Conservation (phyloP, 2,888 invertebrate species). For the Luperina nickerlii region DNA sequence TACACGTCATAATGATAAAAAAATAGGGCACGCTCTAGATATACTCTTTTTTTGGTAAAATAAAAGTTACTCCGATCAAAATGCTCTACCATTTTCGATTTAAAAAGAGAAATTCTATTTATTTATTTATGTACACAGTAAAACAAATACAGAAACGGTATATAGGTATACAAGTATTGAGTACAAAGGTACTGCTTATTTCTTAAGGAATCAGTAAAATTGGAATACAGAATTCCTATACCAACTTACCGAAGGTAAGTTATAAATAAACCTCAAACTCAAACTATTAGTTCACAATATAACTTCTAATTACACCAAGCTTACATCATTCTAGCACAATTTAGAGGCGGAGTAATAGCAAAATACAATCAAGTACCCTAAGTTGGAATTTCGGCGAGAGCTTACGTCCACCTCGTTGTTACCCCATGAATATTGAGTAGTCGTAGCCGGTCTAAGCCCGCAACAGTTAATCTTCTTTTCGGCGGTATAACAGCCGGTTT, state of each 20-base stretch:
- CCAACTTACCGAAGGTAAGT: not conserved
- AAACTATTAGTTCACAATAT: constrained; percentile 21
- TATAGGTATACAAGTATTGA: no score
- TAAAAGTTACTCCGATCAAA: not conserved
- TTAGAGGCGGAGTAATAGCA: constrained; percentile 34
- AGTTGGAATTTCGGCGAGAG: constrained; percentile 66
- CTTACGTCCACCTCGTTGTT: constrained; percentile 73
- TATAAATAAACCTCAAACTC: constrained; percentile 15
- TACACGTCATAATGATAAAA: not conserved
- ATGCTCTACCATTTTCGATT: not conserved
- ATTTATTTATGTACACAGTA: not conserved
- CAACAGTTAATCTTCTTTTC: constrained; percentile 78
- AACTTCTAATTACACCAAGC: constrained; percentile 23
- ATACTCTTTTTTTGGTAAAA: not conserved
- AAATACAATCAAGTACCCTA: constrained; percentile 66
- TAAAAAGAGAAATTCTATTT: not conserved
- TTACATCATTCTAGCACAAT: constrained; percentile 38
- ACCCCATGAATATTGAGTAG: constrained; percentile 70
- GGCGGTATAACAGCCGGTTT: constrained; percentile 71
- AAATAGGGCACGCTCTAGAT: no score
- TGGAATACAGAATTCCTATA: not conserved
- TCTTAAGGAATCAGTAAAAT: not conserved
- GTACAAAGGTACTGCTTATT: not conserved
- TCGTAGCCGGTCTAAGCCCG: constrained; percentile 69
- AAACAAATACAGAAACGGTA: no score